Evolutionary conservation across 2,797 vertebrate species (phyloP).

Genomic region (Saguinus oedipus): DNA sequence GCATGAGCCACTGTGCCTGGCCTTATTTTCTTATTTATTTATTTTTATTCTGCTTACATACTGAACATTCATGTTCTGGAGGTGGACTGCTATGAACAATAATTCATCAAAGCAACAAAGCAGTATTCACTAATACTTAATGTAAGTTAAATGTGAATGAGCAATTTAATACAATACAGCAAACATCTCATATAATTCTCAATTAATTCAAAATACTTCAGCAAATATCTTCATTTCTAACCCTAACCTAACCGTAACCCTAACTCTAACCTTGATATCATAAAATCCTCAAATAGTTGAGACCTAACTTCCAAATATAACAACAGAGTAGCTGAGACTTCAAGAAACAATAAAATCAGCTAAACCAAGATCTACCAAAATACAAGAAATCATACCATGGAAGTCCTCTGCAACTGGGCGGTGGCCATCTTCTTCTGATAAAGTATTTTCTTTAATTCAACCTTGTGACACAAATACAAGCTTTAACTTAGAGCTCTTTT

Average conservation of each 20-base stretch:
- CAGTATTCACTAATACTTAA: background rate
- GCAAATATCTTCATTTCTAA: background rate
- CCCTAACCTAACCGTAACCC: no score
- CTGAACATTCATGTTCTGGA: background rate
- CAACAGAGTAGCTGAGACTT: background rate
- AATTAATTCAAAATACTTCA: slow-evolving; percentile 22
- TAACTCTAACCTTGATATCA: background rate
- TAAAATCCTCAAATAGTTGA: slow-evolving; percentile 25
- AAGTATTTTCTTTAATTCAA: slow-evolving; percentile 29
- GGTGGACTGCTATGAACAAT: background rate
- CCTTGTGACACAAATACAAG: slow-evolving; percentile 61
- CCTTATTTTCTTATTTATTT: background rate
- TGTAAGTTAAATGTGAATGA: background rate
- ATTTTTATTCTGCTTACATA: background rate
- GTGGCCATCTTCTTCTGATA: slow-evolving; percentile 85
- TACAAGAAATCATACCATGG: slow-evolving; percentile 75
- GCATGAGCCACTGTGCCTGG: no score
- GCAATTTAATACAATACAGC: background rate
- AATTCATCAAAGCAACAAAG: background rate
- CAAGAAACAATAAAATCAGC: slow-evolving; percentile 24
- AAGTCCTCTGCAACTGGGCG: slow-evolving; percentile 82
- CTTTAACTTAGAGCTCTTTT: slow-evolving; percentile 40
- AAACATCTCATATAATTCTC: background rate
- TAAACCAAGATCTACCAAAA: slow-evolving; percentile 17
- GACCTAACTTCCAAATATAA: slow-evolving; percentile 17